Evolutionary conservation across 2,888 invertebrate genomes (phyloP).

Genomic region (Quadriops clusia): DNA sequence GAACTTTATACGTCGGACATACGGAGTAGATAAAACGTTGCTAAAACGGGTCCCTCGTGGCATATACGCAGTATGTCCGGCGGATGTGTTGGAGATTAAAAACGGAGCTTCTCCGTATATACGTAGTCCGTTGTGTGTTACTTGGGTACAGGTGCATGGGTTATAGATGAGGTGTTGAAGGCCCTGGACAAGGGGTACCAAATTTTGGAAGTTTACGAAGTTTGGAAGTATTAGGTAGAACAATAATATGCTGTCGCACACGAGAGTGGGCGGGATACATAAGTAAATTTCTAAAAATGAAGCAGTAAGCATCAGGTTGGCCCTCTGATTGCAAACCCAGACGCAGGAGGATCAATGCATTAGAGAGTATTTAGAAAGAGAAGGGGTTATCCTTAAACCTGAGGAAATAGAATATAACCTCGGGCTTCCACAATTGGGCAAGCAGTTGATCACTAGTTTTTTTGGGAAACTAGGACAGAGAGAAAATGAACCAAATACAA

Average conservation of each 20-base stretch:
- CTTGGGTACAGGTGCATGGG: slow-evolving; percentile 25
- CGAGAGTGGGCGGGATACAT: slow-evolving; percentile 20
- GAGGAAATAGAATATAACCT: slow-evolving; percentile 18
- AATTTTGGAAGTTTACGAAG: slow-evolving; percentile 20
- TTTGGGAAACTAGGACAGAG: slow-evolving; percentile 24
- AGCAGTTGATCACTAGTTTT: slow-evolving; percentile 22
- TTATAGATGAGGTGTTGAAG: slow-evolving; percentile 23
- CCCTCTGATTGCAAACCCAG: slow-evolving; percentile 12
- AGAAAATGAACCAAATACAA: slow-evolving; percentile 17
- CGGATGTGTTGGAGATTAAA: too few relatives aligned
- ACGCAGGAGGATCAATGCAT: slow-evolving; percentile 18
- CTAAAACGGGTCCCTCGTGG: too few relatives aligned
- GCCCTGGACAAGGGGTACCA: slow-evolving; percentile 22
- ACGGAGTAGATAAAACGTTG: too few relatives aligned
- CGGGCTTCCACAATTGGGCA: slow-evolving; percentile 19
- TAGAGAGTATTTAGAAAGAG: slow-evolving; percentile 15
- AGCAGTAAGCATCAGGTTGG: slow-evolving; percentile 21
- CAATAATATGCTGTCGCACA: slow-evolving; percentile 13
- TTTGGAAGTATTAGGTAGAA: slow-evolving; percentile 23
- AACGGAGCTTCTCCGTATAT: too few relatives aligned
- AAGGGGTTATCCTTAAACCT: slow-evolving; percentile 19
- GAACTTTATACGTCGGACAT: too few relatives aligned
- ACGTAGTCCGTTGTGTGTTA: too few relatives aligned
- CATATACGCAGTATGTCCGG: too few relatives aligned
- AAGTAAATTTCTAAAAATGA: slow-evolving; percentile 21